phyloP scores from a whole-genome alignment of 2,888 invertebrate species.

The Oligia latruncula region DNA sequence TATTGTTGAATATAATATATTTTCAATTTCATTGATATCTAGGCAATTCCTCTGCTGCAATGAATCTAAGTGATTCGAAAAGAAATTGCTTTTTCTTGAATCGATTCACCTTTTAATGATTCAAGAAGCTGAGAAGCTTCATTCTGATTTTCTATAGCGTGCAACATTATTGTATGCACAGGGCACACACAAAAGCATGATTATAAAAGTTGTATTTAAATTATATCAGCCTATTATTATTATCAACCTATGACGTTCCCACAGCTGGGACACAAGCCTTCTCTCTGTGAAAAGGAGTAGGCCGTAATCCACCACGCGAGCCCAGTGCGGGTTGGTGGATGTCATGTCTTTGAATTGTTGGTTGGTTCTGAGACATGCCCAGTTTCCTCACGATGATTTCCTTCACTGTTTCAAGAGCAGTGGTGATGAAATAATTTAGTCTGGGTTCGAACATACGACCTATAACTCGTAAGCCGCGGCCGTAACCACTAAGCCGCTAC shows the following conservation, averaged over 20 bases:
- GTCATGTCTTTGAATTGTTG: too few species aligned
- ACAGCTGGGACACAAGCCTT: not conserved
- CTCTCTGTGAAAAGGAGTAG: not conserved
- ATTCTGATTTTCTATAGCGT: not conserved
- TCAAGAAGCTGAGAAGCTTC: slow-evolving; percentile 17
- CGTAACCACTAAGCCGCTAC: too few species aligned
- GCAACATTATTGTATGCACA: not conserved
- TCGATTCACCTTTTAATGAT: slow-evolving; percentile 24
- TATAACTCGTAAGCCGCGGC: too few species aligned
- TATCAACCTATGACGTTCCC: not conserved
- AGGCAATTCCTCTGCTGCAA: not conserved
- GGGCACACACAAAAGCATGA: not conserved
- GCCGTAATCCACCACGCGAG: not conserved
- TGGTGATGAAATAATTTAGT: too few species aligned
- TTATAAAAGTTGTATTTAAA: not conserved
- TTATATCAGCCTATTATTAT: too few species aligned
- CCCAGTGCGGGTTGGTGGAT: too few species aligned
- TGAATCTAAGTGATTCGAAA: slow-evolving; percentile 4
- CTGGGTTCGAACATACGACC: too few species aligned
- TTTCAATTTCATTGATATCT: not conserved
- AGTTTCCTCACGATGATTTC: too few species aligned
- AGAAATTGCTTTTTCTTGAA: slow-evolving; percentile 27
- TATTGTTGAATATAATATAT: not conserved
- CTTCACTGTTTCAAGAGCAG: too few species aligned
- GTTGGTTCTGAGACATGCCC: too few species aligned